Conservation (phyloP, 2,797 vertebrate genomes). For the Chaetodon trifasciatus region DNA sequence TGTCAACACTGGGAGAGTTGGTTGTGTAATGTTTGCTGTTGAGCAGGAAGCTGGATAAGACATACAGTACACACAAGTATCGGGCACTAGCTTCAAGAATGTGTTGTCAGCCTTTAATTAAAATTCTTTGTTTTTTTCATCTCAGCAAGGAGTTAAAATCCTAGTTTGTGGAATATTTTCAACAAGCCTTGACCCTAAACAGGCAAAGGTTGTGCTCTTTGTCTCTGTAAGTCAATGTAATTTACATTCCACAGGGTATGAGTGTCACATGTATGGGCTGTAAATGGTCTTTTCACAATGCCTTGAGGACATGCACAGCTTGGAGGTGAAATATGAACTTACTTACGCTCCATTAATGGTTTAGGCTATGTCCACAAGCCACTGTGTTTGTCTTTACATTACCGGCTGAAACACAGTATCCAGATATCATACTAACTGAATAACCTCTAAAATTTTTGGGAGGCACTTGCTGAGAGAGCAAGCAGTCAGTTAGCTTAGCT, state of each 20-base stretch:
- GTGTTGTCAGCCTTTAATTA: slow-evolving; percentile 8
- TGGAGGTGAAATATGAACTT: slow-evolving; percentile 32
- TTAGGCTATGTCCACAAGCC: slow-evolving; percentile 15
- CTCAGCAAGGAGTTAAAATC: background rate
- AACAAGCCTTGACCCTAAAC: background rate
- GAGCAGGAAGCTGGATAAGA: slow-evolving; percentile 57
- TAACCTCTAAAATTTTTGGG: background rate
- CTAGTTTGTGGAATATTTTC: background rate
- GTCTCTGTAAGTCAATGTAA: background rate
- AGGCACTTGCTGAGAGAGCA: background rate
- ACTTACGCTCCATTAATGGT: slow-evolving; percentile 12
- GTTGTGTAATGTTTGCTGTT: slow-evolving; percentile 63
- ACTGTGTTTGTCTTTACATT: slow-evolving; percentile 9
- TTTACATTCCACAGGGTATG: background rate
- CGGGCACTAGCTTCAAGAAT: background rate
- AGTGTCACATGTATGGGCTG: background rate
- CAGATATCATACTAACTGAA: background rate
- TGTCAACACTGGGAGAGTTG: slow-evolving; percentile 65
- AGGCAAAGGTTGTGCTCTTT: background rate
- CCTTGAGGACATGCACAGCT: background rate
- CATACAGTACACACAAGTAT: slow-evolving; percentile 16
- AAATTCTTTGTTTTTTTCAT: slow-evolving; percentile 12
- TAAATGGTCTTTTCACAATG: slow-evolving; percentile 2
- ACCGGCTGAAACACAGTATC: background rate
- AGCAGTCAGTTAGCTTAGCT: background rate